A percentile compares a stretch with the other conserved stretches of the same genome.
Evolutionary conservation across 2,113 vertebrate species (phyloP).

Genomic region (Pithys albifrons): DNA sequence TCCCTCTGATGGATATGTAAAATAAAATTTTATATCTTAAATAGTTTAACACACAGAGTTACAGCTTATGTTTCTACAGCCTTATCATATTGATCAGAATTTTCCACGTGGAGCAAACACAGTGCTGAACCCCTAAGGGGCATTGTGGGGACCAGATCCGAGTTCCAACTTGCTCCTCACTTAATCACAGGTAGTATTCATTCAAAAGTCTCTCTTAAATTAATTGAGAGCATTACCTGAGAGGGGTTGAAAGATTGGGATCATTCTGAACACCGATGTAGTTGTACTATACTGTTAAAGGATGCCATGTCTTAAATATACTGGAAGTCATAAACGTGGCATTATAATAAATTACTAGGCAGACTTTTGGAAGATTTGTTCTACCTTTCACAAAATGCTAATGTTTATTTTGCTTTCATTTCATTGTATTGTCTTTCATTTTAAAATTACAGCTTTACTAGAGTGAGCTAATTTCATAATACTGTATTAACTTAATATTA

Average conservation of each 20-base stretch:
- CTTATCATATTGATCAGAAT: not conserved
- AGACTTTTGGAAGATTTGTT: constrained; percentile 72
- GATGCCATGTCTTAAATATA: constrained; percentile 52
- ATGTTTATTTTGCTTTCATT: constrained; percentile 74
- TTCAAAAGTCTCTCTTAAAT: constrained; percentile 3
- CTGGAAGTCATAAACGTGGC: constrained; percentile 50
- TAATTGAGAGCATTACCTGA: not conserved
- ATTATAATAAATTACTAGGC: constrained; percentile 64
- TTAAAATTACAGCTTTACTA: constrained; percentile 80
- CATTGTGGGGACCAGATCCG: not conserved
- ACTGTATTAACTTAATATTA: constrained; percentile 80
- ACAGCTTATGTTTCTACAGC: not conserved
- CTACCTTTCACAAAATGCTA: constrained; percentile 74
- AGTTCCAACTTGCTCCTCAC: not conserved
- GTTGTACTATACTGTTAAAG: not conserved
- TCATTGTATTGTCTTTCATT: constrained; percentile 67
- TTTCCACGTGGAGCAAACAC: not conserved
- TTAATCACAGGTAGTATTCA: not conserved
- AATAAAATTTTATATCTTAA: not conserved
- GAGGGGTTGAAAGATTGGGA: not conserved
- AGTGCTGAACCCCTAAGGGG: not conserved
- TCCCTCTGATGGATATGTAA: not conserved
- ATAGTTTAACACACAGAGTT: not conserved
- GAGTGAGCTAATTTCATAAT: constrained; percentile 81
- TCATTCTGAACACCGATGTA: not conserved